Conservation (phyloP, 2,888 invertebrate species). For the Lamproptera curius region DNA sequence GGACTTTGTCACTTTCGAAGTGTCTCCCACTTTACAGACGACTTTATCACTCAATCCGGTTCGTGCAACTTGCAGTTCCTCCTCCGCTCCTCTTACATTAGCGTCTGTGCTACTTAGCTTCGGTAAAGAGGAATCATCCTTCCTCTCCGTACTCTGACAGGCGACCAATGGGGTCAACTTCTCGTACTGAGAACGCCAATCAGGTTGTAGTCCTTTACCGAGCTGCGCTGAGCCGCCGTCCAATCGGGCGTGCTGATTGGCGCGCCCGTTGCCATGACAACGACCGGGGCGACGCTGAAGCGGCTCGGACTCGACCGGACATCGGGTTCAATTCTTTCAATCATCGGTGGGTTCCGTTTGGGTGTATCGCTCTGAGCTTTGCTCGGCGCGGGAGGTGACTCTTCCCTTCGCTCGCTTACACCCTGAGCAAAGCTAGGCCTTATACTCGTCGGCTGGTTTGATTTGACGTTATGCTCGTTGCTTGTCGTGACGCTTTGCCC, state of each 20-base stretch:
- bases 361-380: too few species aligned
- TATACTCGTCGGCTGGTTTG: too few species aligned
- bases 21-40: too few species aligned
- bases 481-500: too few species aligned
- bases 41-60: too few species aligned
- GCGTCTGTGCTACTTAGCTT: not conserved
- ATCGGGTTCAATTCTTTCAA: not conserved
- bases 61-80: not conserved
- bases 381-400: too few species aligned
- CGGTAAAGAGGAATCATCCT: not conserved
- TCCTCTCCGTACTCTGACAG: too few species aligned
- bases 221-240: not conserved
- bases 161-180: not conserved
- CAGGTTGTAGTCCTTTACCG: too few species aligned
- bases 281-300: not conserved
- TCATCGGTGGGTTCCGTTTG: not conserved
- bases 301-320: not conserved
- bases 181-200: not conserved
- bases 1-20: too few species aligned
- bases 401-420: too few species aligned
- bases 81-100: not conserved
- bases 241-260: not conserved
- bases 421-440: too few species aligned
- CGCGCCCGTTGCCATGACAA: not conserved
- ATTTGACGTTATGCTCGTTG: too few species aligned